A percentile compares a stretch with the other conserved stretches of the same genome.
These are phyloP conservation scores for Carduelis carduelis DNA, from an alignment of 2,797 vertebrate species.

Conservation along the genomic window DNA sequence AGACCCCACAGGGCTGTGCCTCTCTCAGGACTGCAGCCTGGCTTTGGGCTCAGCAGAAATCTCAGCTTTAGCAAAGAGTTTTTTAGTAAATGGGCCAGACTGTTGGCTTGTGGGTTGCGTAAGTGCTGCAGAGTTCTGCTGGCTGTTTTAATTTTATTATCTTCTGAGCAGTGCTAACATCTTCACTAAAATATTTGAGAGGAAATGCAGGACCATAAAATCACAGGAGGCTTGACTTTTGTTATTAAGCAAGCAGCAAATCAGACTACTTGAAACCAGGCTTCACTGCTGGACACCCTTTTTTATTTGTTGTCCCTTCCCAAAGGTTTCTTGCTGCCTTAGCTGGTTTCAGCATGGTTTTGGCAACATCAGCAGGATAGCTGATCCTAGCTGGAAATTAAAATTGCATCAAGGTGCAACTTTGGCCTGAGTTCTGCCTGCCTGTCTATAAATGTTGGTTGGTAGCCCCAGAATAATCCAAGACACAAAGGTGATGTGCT, in stretches of 20 bases:
- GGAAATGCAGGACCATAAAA: background rate
- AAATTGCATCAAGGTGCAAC: background rate
- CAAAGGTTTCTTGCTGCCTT: background rate
- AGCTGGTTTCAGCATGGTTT: background rate
- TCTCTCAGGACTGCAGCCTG: background rate
- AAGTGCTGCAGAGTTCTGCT: background rate
- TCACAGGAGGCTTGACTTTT: background rate
- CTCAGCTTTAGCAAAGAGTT: background rate
- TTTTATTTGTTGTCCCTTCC: background rate
- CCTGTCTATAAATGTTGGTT: background rate
- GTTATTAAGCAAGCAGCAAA: background rate
- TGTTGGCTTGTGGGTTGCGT: background rate
- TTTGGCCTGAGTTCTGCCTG: background rate
- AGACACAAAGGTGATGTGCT: background rate
- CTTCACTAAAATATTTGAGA: background rate
- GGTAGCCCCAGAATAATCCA: background rate
- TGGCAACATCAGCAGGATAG: background rate
- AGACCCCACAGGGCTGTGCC: slow-evolving; percentile 6
- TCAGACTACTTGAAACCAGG: background rate
- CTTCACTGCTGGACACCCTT: background rate
- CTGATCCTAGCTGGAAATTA: background rate
- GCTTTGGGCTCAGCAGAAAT: slow-evolving; percentile 41
- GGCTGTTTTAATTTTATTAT: background rate
- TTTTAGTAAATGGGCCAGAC: background rate
- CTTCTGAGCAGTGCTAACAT: background rate